Conservation (phyloP, 35 echinoderm and acorn worm species). For the Lytechinus variegatus region DNA sequence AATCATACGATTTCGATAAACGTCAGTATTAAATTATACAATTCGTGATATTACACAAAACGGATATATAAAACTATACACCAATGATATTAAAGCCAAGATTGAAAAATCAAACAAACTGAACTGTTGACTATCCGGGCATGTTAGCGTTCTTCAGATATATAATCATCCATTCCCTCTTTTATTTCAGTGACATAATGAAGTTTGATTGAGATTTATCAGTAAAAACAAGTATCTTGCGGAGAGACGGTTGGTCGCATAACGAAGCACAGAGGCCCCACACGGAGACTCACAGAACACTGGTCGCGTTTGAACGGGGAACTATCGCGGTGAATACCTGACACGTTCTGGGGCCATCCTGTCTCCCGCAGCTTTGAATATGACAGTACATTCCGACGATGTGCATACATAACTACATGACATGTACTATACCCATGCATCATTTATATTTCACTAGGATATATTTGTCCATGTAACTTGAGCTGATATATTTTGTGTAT, state of each 20-base stretch:
- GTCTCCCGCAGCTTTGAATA: background rate
- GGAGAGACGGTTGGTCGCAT: background rate
- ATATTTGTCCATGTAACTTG: no score
- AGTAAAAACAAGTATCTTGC: constrained; percentile 36
- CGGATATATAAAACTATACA: no score
- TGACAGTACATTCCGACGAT: background rate
- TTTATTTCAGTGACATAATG: constrained; percentile 29
- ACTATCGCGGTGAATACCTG: background rate
- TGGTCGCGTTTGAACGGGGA: background rate
- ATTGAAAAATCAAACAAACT: no score
- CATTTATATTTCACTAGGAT: no score
- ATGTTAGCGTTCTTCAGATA: background rate
- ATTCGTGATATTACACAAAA: no score
- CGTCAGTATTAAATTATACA: no score
- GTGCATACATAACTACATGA: background rate
- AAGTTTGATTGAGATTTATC: constrained; percentile 25
- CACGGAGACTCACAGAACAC: background rate
- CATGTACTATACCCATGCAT: background rate
- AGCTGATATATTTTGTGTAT: no score
- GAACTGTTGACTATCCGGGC: background rate
- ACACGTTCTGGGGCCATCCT: background rate
- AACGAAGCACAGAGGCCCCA: constrained; percentile 23
- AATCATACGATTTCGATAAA: no score
- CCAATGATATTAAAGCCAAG: no score
- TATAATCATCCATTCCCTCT: background rate